Base-by-base conservation (phyloP, 2,113 vertebrate species). In the Psettodes erumei region DNA sequence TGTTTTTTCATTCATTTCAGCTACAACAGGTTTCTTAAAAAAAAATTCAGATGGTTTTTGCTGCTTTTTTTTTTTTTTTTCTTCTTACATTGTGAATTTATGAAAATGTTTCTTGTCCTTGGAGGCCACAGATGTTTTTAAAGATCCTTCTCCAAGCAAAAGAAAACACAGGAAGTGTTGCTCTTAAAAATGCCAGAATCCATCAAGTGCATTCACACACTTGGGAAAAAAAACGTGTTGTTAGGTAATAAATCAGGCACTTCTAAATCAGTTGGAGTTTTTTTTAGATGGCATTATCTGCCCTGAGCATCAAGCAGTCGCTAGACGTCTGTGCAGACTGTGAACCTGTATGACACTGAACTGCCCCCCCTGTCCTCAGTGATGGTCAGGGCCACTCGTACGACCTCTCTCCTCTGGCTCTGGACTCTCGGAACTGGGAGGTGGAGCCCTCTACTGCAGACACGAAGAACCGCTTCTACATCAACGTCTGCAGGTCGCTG, bases 401-500 rank as follows among this genome's bases (percentile, higher is more conserved):
- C 12, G 97, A 99, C 87, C 95, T 99, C 35, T 98, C 97, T 0
- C 70, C 96, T 51, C 91, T 99, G 86, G 95, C 96, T 0, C 64
- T 91, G 75, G 94, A 96, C 45, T 94, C 89, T 13, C 77, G 89
- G 30, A 99, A 99, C 76, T 99, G 97, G 97, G 94, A 96, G 62
- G 95, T 94, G 0, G 82, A 94, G 50, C 45, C 90, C 1, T 11
- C 89, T 0, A 88, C 91, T 0, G 84, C 78, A 6, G 71, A 91
- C 83, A 68, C 78, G 0, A 54, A 88, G 12, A 95, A 92, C 56
- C 85, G 63, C 0, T 98, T 94, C 83, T 96, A 96, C 75, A 95
- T 99, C 85, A 98, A 99, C 0, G 93, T 99, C 28, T 99, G 98
- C 95, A 96, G 95, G 90, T 95, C 97, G 0, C 89, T 99, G 70